Evolutionary conservation across 2,797 vertebrate species (phyloP), one percentile per base, ranked within the genome.

Genomic region (Leucoraja ocellata): DNA sequence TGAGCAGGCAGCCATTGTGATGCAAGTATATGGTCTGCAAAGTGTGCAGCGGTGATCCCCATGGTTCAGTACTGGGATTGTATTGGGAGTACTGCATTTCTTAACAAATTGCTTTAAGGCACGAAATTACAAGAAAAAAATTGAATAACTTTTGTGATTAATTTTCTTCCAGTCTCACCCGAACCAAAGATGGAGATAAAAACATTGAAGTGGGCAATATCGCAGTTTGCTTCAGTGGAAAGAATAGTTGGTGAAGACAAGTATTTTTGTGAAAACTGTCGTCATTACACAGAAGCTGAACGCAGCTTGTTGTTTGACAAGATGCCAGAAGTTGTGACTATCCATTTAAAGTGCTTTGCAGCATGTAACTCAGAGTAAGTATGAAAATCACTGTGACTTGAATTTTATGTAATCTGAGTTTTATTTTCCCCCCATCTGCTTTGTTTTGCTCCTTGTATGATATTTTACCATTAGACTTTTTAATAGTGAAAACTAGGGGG

Each of bases 291-390:
- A 0, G 99, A 99, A 96, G 99, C 99, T 0, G 99, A 99, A 95
- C 96, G 99, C 94, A 99, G 98, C 95, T 98, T 99, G 92, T 95
- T 99, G 93, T 99, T 99, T 94, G 98, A 99, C 95, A 99, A 98
- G 96, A 99, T 99, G 93, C 98, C 99, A 0, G 98, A 99, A 95
- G 97, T 99, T 73, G 96, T 99, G 95, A 99, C 98, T 68, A 99
- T 99, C 94, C 99, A 99, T 94, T 97, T 99, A 94, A 99, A 99
- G 96, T 99, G 99, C 96, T 99, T 99, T 97, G 98, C 99, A 93
- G 98, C 98, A 95, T 99, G 97, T 96, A 96, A 97, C 94, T 95
- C 98, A 21, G 98, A 99, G 99, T 99, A 95, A 97, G 97, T 97
- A 80, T 93, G 36, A 28, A 73, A 74, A 73, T 88, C 28, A 8